Conservation (phyloP, 2,797 vertebrate genomes). For the Sebastiscus albofasciatus region DNA sequence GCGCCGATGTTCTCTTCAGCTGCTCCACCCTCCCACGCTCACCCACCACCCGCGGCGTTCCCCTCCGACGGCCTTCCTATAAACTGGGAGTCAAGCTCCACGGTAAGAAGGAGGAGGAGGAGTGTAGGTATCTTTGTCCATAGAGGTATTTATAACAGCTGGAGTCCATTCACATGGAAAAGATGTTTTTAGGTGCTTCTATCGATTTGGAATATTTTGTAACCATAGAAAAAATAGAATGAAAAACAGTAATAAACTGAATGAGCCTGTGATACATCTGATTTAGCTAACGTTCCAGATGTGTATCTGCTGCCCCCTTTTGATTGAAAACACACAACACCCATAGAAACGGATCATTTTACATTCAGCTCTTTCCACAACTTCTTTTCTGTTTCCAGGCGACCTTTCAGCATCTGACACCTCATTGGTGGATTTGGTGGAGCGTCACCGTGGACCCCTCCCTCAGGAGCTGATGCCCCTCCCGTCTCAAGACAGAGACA, state of each 20-base stretch:
- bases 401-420: slow-evolving; percentile 99
- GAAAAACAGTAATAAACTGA: neutral
- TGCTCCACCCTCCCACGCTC: slow-evolving; percentile 93
- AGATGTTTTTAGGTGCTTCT: neutral
- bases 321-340: neutral
- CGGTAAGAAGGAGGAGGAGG: slow-evolving; percentile 74
- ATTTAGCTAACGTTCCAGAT: neutral
- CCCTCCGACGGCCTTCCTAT: slow-evolving; percentile 93
- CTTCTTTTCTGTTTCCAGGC: slow-evolving; percentile 72
- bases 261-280: neutral
- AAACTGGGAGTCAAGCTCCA: slow-evolving; percentile 96
- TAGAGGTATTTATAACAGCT: neutral
- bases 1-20: slow-evolving; percentile 93
- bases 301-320: slow-evolving; percentile 29
- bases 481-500: slow-evolving; percentile 88
- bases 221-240: too few species aligned
- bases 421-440: slow-evolving; percentile 95
- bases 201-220: neutral
- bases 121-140: neutral
- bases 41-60: slow-evolving; percentile 93
- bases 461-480: slow-evolving; percentile 96
- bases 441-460: slow-evolving; percentile 88
- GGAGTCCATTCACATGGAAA: neutral
- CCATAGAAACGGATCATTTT: neutral
- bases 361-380: neutral